Conservation (phyloP, 2,113 vertebrate genomes). For the Brachirus orientalis region DNA sequence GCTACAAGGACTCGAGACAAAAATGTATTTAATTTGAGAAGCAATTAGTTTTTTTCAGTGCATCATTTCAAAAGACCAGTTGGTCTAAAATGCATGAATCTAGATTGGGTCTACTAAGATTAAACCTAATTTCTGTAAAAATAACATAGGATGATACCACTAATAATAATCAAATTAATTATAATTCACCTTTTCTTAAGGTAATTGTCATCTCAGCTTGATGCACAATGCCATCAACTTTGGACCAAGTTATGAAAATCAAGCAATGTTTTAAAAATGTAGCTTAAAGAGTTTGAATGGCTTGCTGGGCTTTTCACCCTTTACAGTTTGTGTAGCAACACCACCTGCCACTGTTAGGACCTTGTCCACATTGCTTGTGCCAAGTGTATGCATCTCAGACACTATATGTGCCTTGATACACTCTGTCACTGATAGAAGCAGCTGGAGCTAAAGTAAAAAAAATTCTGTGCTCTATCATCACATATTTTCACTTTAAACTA, state of each 20-base stretch:
- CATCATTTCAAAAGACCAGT: neutral
- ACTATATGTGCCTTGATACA: neutral
- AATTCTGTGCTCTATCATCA: too few relatives aligned
- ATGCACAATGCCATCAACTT: too few relatives aligned
- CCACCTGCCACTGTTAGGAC: too few relatives aligned
- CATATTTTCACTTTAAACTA: too few relatives aligned
- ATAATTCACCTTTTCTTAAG: conserved; percentile 3
- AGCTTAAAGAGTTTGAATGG: neutral
- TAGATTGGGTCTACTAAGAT: conserved; percentile 61
- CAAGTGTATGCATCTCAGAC: too few relatives aligned
- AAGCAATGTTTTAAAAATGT: neutral
- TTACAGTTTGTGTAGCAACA: too few relatives aligned
- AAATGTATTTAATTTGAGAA: neutral
- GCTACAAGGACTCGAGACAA: neutral
- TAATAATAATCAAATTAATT: conserved; percentile 30
- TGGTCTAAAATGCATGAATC: conserved; percentile 11
- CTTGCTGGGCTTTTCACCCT: too few relatives aligned
- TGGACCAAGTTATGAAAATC: conserved; percentile 3
- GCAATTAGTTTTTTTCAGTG: neutral
- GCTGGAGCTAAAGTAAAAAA: too few relatives aligned
- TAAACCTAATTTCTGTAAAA: conserved; percentile 21
- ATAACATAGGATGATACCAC: conserved; percentile 40
- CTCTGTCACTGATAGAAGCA: too few relatives aligned
- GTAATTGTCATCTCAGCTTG: neutral
- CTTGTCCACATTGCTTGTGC: too few relatives aligned